Base-by-base conservation (phyloP, 2,888 invertebrate species). In the Lutraria lutraria region DNA sequence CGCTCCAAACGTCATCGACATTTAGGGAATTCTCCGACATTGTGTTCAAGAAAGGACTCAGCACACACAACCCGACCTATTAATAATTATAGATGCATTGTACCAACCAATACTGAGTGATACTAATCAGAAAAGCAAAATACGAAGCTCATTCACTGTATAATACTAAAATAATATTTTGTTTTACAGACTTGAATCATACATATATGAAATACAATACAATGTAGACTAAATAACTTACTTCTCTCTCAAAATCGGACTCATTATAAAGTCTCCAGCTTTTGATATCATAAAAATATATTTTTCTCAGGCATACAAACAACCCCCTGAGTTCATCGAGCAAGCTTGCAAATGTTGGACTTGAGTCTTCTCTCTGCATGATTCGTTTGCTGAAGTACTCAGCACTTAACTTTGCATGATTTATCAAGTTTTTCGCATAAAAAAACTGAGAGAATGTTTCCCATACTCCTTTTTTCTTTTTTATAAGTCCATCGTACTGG, bases 401-500 rank as follows among this genome's bases (percentile, higher is more conserved):
- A 3, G 63, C 63, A 25, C 63, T 25, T 6, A 68, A n/a, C 63
- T 10, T 4, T 25, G 63, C 34, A 80, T n/a, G 13, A 19, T 21
- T 21, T 15, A 31, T 81, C 54, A 63, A 31, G 19, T 76, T 16
- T 52, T 29, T n/a, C n/a, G 54, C 81, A 54, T 21, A 31, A 86
- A 80, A 25, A n/a, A 21, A 63, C 43, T 81, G 54, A 10, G 6
- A 21, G 31, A 54, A 3, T 31, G 19, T 81, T 56, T 81, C 15
- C 12, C 56, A 34, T 8, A 86, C 13, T 34, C 79, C 79, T 81
- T 60, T 29, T 15, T 81, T n/a, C 15, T 31, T 56, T 60, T 53
- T 60, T 25, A 63, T 12, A 21, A 60, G n/a, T 29, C 86, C 86
- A 21, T 86, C 86, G 81, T 81, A 86, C 31, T 86, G 86, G 79